Base-by-base conservation (phyloP, 1,140 invertebrate genomes). In the Magallana angulata region DNA sequence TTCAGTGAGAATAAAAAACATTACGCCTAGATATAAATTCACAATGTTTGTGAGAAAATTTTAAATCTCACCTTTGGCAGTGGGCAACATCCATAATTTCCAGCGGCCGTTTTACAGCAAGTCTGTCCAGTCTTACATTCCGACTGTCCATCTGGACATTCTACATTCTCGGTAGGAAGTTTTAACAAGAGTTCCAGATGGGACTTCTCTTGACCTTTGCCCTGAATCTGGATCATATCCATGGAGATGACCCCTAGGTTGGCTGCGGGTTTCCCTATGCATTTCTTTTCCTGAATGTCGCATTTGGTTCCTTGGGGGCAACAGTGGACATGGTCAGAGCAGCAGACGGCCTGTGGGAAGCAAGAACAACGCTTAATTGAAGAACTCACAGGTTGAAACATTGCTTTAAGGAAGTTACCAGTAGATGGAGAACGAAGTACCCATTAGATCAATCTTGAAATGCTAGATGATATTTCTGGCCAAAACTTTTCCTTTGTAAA, bases 321-420 rank as follows among this genome's bases (percentile, higher is more conserved):
- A 86, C 92, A 93, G 58, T 92, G 91, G 4, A 89, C 80, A 16
- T 91, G 76, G 88, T 93, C 91, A 58, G 62, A 60, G 85, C 91
- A 92, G 81, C 91, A 92, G 7, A 88, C 86, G 57, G 91, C 95
- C 86, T 87, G 86, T 82, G 84, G 87, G 18, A 56, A 76, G 14
- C 82, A 48, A 48, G 36, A 48, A 48, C 0, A 48, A 48, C 5
- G 36, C 36, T 5, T 48, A 4, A 48, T 48, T 48, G 36, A 48
- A 48, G 36, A 48, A 48, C 36, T 48, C 36, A 48, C 36, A 1
- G 36, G 36, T 0, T 48, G 36, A 48, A 48, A 48, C 2, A 48
- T 48, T 48, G 36, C 36, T 48, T 48, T 48, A 48, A 48, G 36
- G 36, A 48, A 48, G 36, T 48, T 48, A 24, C 24, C 1, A 24